Evolutionary conservation across 2,888 invertebrate genomes (phyloP), one percentile per base, ranked within the genome.

Genomic region (Habroteleia sp.): DNA sequence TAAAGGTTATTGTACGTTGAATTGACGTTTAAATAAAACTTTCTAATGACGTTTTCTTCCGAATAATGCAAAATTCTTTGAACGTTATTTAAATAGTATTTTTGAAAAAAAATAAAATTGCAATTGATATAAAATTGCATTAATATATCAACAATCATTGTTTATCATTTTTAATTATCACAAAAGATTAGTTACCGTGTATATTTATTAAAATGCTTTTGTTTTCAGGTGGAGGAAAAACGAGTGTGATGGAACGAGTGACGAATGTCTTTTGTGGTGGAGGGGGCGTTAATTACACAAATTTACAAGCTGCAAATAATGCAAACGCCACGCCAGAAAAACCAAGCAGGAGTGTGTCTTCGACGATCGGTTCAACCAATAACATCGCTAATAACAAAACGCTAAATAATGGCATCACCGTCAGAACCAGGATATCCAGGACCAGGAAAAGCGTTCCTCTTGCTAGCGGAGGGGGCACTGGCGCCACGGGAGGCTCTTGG

Each of bases 251-350:
- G 91, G 96, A 96, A 88, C 93, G 96, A 80, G 95, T 96, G 66
- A 95, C 96, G 42, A 95, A 94, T 87, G 96, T 95, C 16, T 92
- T 96, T 68, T 96, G 96, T 88, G 96, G 95, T 7, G 93, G 94
- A 60, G 89, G 90, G 81, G 94, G 76, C 93, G 95, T 68, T 92
- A 94, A 79, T 50, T 86, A 86, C 42, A 84, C 85, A 74, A 87
- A 85, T 82, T 75, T 87, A 42, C 86, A 84, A 74, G 83, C 82
- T 63, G 80, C 83, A 27, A 87, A 86, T 62, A 85, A 85, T 66
- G 83, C 82, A 13, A 84, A 82, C 68, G 76, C 81, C 14, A 84
- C 84, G 46, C 86, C 87, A 54, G 87, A 87, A 73, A 87, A 87
- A 79, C 87, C 87, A 13, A 86, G 84, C 75, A 82, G 87, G 60